Base-by-base conservation (phyloP, 92 coral and sea anemone species). In the Heteractis magnifica region DNA sequence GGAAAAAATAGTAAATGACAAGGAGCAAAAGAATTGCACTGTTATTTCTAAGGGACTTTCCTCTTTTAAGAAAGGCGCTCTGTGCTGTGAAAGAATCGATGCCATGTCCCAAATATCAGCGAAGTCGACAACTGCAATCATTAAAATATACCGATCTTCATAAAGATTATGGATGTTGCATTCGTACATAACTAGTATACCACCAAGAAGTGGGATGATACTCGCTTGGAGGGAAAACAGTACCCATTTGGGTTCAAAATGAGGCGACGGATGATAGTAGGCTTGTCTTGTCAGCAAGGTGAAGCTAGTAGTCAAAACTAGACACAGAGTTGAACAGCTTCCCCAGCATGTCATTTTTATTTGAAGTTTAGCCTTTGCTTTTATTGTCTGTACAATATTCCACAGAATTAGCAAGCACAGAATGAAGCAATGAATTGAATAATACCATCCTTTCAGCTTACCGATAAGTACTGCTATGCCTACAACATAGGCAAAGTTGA, bases 41-140 rank as follows among this genome's bases (percentile, higher is more conserved):
- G 64, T 20, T 16, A 77, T 52, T 52, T 77, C 80, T 16, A 50
- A 50, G 41, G 60, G 9, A 13, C 80, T 77, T 77, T 51, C 34
- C n/a, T 77, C 65, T 51, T 77, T 34, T 50, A 77, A 16, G 80
- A 11, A 77, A 77, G 80, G 80, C 18, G 11, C 18, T 52, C 19
- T 77, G 19, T 50, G 0, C 26, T 50, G 60, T 52, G 80, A 77
- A 18, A 77, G 60, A 56, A 51, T 51, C 6, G 60, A 52, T 18
- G 80, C 80, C 80, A 77, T 77, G 65, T 51, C 80, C 80, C 80
- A 77, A 18, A 52, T 77, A 50, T 77, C 80, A 7, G 80, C 80
- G 51, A 77, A 77, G 65, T 77, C 80, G 0, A 77, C 59, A 51
- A 77, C 20, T 52, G 59, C 52, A 18, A 51, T 52, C 64, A 77